These are phyloP conservation scores for Buteo buteo DNA, from an alignment of 2,113 vertebrate species.

Conservation along the genomic window DNA sequence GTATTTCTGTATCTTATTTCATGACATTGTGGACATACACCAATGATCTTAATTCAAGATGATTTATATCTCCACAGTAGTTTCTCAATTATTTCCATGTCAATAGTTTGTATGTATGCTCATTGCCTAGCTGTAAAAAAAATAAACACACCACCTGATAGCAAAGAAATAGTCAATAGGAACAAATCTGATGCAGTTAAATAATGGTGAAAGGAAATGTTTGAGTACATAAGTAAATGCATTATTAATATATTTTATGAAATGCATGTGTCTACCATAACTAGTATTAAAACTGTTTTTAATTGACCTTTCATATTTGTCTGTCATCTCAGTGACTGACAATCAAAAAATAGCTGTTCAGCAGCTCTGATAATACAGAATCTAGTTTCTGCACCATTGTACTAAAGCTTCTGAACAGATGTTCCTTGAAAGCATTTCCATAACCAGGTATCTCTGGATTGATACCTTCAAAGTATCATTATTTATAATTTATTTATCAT, in stretches of 20 bases:
- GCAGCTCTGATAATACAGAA: not conserved
- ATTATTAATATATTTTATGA: not conserved
- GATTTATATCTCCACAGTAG: not conserved
- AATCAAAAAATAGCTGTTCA: not conserved
- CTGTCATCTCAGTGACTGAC: not conserved
- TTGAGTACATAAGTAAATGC: not conserved
- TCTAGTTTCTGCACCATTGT: not conserved
- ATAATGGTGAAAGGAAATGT: not conserved
- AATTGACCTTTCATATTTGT: not conserved
- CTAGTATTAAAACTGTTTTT: not conserved
- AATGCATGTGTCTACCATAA: accelerated
- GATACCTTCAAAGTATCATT: not conserved
- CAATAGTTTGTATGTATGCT: not conserved
- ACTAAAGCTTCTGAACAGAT: not conserved
- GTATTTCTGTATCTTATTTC: not conserved
- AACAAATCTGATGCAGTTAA: not conserved
- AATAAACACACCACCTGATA: not conserved
- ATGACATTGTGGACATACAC: not conserved
- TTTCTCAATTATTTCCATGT: not conserved
- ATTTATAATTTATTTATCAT: not conserved
- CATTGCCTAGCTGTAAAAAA: not conserved
- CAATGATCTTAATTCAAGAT: not conserved
- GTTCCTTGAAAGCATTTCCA: not conserved
- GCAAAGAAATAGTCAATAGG: not conserved
- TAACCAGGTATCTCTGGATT: not conserved